Evolutionary conservation across 1,140 invertebrate genomes (phyloP).

Genomic region (Rhysida immarginata): DNA sequence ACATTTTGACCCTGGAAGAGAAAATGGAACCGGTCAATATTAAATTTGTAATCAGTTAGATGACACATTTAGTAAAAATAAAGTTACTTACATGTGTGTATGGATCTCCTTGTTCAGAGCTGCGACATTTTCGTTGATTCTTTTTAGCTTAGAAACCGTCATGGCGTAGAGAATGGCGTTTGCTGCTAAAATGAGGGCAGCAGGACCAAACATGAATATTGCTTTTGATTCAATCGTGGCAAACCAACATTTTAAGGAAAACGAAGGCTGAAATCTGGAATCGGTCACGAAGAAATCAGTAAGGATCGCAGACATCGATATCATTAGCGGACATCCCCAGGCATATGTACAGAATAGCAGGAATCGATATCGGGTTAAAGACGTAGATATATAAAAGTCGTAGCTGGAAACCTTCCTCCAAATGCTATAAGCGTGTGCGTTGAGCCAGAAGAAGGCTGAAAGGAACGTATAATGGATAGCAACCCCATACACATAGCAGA

Average conservation of each 20-base stretch:
- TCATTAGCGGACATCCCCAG: neutral
- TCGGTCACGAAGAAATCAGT: neutral
- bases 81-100: neutral
- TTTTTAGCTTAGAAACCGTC: neutral
- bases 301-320: neutral
- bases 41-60: too few species aligned
- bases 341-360: neutral
- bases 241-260: neutral
- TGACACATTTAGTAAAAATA: neutral
- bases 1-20: too few species aligned
- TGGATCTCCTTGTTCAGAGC: neutral
- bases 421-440: conserved; percentile 25
- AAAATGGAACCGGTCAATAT: too few species aligned
- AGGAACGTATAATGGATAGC: conserved; percentile 35
- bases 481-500: conserved; percentile 13
- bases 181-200: neutral
- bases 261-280: neutral
- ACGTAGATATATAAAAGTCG: too few species aligned
- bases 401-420: conserved; percentile 19
- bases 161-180: neutral
- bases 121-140: too few species aligned
- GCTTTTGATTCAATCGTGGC: neutral
- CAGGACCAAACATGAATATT: neutral
- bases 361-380: neutral
- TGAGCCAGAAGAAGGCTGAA: conserved; percentile 36